A percentile compares a stretch with the other conserved stretches of the same genome.
phyloP scores from a whole-genome alignment of 1,140 invertebrate genomes.

The Trichonephila inaurata region DNA sequence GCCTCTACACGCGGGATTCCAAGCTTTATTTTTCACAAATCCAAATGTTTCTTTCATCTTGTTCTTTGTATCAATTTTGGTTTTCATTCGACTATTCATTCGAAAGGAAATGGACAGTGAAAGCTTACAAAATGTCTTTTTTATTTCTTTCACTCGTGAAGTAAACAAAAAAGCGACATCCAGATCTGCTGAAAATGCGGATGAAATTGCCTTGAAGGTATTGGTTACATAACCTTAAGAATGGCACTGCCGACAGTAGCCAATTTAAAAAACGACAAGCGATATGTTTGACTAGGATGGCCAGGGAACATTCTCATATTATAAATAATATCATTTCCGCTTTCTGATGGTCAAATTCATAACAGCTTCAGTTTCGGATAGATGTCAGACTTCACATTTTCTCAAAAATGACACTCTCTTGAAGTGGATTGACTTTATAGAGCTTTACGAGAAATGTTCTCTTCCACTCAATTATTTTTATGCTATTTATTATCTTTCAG shows the following conservation, averaged over 20 bases:
- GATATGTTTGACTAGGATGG: conserved; percentile 42
- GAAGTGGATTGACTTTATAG: not conserved
- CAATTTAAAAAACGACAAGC: conserved; percentile 70
- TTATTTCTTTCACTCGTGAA: conserved; percentile 24
- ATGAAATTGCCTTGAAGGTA: conserved; percentile 61
- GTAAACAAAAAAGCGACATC: conserved; percentile 47
- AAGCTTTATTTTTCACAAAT: conserved; percentile 39
- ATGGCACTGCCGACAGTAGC: conserved; percentile 54
- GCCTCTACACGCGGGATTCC: not conserved
- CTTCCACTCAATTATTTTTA: not conserved
- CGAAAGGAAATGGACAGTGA: conserved; percentile 52
- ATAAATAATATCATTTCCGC: conserved; percentile 36
- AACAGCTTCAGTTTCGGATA: not conserved
- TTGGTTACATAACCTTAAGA: conserved; percentile 55
- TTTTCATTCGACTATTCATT: conserved; percentile 55
- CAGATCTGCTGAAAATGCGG: conserved; percentile 53
- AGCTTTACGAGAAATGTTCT: not conserved
- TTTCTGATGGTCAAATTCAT: conserved; percentile 15
- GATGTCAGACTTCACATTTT: not conserved
- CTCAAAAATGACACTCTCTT: not conserved
- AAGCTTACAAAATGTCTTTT: conserved; percentile 46
- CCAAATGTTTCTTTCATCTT: conserved; percentile 48
- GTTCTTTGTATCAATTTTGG: conserved; percentile 58
- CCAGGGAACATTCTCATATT: conserved; percentile 53
- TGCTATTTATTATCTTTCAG: not conserved